These are phyloP conservation scores for Hipposideros armiger DNA, from an alignment of 2,113 vertebrate genomes.

Conservation along the genomic window DNA sequence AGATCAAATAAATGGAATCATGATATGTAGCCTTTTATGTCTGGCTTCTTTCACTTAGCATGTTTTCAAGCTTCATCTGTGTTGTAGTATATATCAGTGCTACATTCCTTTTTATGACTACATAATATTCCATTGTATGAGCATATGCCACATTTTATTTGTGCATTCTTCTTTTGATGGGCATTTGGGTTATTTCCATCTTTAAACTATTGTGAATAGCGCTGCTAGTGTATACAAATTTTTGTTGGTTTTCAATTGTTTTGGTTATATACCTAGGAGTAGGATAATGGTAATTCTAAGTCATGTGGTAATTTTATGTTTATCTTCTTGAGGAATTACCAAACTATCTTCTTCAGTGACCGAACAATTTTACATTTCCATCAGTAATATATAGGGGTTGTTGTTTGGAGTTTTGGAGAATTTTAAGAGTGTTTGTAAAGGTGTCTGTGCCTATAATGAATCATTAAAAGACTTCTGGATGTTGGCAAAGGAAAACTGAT, in stretches of 20 bases:
- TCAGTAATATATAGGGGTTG: background rate
- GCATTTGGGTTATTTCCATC: background rate
- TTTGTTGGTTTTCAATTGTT: conserved; percentile 50
- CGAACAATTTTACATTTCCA: background rate
- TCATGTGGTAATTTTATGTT: background rate
- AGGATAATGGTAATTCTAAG: background rate
- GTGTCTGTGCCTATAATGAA: background rate
- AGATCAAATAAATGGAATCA: conserved; percentile 16
- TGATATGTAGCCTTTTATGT: background rate
- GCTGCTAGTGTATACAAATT: background rate
- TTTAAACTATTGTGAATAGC: background rate
- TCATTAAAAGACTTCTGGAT: background rate
- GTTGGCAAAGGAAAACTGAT: background rate
- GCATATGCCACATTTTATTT: background rate
- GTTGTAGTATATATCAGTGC: background rate
- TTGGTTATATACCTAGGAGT: background rate
- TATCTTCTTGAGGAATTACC: background rate
- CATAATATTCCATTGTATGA: background rate
- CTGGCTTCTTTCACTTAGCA: background rate
- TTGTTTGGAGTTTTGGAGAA: background rate
- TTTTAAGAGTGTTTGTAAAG: background rate
- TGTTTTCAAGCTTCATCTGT: background rate
- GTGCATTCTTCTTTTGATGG: background rate
- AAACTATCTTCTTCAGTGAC: background rate
- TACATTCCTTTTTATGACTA: background rate